Evolutionary conservation across 1,140 invertebrate species (phyloP).

Genomic region (Pseudomyrmex pallidus): DNA sequence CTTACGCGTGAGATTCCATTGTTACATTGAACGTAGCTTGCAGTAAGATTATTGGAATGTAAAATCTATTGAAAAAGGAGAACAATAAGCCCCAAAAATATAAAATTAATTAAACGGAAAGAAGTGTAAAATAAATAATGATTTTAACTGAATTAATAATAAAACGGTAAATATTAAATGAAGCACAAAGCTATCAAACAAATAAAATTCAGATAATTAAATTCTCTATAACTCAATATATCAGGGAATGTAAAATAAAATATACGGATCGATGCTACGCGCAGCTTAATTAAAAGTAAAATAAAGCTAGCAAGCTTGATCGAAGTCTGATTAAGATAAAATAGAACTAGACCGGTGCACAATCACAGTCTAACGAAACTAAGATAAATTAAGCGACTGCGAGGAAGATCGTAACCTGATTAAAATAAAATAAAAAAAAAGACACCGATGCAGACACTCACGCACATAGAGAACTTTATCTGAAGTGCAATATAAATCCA

Average conservation of each 20-base stretch:
- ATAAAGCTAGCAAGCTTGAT: neutral
- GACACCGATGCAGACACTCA: too few relatives aligned
- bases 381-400: slow-evolving; percentile 24
- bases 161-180: neutral
- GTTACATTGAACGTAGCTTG: too few relatives aligned
- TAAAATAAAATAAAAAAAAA: slow-evolving; percentile 2
- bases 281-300: slow-evolving; percentile 26
- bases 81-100: neutral
- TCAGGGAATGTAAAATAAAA: neutral
- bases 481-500: slow-evolving; percentile 27
- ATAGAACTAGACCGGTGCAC: neutral
- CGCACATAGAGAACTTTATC: neutral
- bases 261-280: neutral
- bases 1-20: neutral
- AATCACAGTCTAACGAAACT: slow-evolving; percentile 17
- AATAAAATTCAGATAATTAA: slow-evolving; percentile 23
- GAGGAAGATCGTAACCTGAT: neutral
- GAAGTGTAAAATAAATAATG: neutral
- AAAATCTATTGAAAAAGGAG: neutral
- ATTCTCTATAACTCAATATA: neutral
- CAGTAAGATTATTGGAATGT: neutral
- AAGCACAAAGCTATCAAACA: slow-evolving; percentile 8
- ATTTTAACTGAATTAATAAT: slow-evolving; percentile 12
- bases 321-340: slow-evolving; percentile 15
- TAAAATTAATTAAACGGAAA: neutral